These are phyloP conservation scores for Drosophila lacteicornis DNA, from an alignment of 1,140 invertebrate genomes.

Conservation along the genomic window DNA sequence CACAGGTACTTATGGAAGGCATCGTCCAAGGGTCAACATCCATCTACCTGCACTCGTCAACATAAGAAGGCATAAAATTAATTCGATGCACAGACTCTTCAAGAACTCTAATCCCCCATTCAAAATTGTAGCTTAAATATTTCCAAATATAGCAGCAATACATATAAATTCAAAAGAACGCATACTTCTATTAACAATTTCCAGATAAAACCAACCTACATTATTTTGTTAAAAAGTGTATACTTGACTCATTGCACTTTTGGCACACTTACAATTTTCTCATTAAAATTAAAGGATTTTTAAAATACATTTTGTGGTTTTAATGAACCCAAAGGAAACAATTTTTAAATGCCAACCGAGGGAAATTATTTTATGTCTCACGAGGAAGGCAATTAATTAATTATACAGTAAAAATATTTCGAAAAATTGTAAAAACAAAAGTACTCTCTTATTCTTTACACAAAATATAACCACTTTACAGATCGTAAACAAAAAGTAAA, in stretches of 20 bases:
- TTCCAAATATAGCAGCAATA: neutral
- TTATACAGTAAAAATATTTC: too few relatives aligned
- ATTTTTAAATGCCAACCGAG: conserved; percentile 2
- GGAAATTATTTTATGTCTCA: neutral
- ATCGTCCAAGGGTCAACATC: conserved; percentile 34
- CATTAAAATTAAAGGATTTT: conserved; percentile 21
- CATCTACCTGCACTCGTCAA: conserved; percentile 19
- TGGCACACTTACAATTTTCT: conserved; percentile 32
- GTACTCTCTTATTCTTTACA: neutral
- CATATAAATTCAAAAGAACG: neutral
- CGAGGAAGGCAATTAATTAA: neutral
- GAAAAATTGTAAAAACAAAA: neutral
- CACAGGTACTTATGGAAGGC: conserved; percentile 25
- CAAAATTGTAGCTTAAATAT: too few relatives aligned
- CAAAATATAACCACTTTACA: conserved; percentile 5
- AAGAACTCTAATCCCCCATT: too few relatives aligned
- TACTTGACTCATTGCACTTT: conserved; percentile 14
- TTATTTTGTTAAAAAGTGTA: conserved; percentile 4
- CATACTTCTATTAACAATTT: neutral
- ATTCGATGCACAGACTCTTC: too few relatives aligned
- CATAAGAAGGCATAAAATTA: neutral
- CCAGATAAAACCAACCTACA: neutral
- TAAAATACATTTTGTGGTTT: conserved; percentile 6
- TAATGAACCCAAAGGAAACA: conserved; percentile 24
- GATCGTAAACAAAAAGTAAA: conserved; percentile 18